Evolutionary conservation across 37 sponge, comb jelly and placozoan genomes (phyloP).

Genomic region (Mnemiopsis leidyi): DNA sequence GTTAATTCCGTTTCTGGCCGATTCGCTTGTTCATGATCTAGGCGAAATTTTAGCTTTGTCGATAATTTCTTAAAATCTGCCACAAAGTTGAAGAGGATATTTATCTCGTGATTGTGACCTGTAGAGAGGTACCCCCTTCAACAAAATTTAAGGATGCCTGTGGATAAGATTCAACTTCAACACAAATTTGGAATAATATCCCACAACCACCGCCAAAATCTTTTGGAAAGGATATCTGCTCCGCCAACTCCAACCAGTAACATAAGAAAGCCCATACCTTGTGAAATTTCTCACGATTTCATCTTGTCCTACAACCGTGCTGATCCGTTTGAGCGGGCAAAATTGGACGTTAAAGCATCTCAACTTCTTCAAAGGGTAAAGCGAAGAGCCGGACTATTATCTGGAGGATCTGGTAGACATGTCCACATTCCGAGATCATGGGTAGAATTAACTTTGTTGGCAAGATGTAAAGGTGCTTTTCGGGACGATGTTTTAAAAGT

Average conservation of each 20-base stretch:
- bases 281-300: slow-evolving; percentile 59
- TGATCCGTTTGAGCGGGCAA: neutral
- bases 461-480: slow-evolving; percentile 50
- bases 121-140: too few species aligned
- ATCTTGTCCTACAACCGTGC: slow-evolving; percentile 11
- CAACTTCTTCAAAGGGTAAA: slow-evolving; percentile 37
- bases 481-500: slow-evolving; percentile 51
- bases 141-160: too few species aligned
- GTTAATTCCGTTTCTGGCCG: too few species aligned
- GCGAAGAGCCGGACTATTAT: slow-evolving; percentile 3
- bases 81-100: neutral
- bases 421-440: slow-evolving; percentile 60
- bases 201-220: slow-evolving; percentile 56
- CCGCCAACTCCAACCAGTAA: neutral
- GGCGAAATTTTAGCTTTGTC: too few species aligned
- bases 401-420: slow-evolving; percentile 29
- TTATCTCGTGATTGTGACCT: neutral
- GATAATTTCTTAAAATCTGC: too few species aligned
- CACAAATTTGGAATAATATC: slow-evolving; percentile 61
- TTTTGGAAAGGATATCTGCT: slow-evolving; percentile 46
- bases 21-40: too few species aligned
- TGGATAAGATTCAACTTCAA: slow-evolving; percentile 40
- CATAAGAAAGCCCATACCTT: neutral
- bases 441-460: slow-evolving; percentile 50
- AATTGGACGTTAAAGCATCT: slow-evolving; percentile 25